Evolutionary conservation across 2,888 invertebrate genomes (phyloP), one percentile per base, ranked within the genome.

Genomic region (Mycalesis mineus): DNA sequence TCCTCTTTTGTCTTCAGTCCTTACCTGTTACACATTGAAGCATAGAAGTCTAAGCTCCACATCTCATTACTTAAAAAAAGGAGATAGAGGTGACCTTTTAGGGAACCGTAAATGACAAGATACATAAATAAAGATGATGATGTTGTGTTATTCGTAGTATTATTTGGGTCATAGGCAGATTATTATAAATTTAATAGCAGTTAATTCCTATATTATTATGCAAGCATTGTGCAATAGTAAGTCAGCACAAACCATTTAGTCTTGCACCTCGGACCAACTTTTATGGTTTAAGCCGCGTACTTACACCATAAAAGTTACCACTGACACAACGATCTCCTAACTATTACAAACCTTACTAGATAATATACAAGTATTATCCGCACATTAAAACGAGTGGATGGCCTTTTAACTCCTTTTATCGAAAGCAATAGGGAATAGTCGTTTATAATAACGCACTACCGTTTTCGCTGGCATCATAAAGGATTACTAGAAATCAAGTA

Each of bases 351-450:
- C 51, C 49, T 49, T 54, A 50, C 47, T 42, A 47, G 55, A 37
- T 52, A 58, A 55, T 60, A 62, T 60, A 58, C 45, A 60, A 58
- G 51, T 55, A 37, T 57, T 58, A 63, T 62, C 59, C 44, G 41
- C 52, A 39, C 59, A 63, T 55, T 63, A 55, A 57, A 61, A 62
- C 48, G 53, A 63, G 48, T 55, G 54, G 59, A 62, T 57, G 52
- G 47, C 49, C 59, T 57, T 57, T 60, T 57, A 55, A 56, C 55
- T 57, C 55, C 59, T 57, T 61, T 57, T 61, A 61, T 63, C 52
- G 63, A 58, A 58, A 44, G 55, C 53, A 61, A 58, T 58, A 55
- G 49, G 45, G 45, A 60, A 62, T 55, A 45, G 53, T 57, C 53
- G 57, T 50, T 50, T 45, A 57, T 62, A 60, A 60, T 58, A 60